Evolutionary conservation across 2,113 vertebrate species (phyloP), one percentile per base, ranked within the genome.

Genomic region (Trogon surrucura): DNA sequence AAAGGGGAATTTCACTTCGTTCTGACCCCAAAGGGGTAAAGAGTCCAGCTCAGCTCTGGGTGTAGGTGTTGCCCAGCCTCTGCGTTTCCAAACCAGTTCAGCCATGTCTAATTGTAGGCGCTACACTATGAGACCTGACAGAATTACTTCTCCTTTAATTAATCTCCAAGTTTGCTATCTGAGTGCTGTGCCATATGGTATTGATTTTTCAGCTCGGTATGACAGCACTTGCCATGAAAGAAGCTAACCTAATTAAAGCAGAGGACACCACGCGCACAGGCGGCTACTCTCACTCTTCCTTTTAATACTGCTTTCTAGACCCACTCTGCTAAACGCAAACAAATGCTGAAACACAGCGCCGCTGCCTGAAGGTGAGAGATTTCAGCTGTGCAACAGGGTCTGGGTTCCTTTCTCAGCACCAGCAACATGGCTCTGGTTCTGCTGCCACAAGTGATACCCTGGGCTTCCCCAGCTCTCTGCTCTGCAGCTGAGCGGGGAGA

Each of bases 101-200:
- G 80, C 95, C 95, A 91, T 97, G 93, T 80, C 91, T 97, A 97
- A 95, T 94, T 4, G 7, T 25, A 86, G 71, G 66, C 48, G 0
- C 73, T 77, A 23, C 29, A 62, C 80, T 95, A 57, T 29, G 93
- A 95, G 88, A 82, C 86, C 87, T 61, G 89, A 83, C 94, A 96
- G 96, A 96, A 93, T 80, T 88, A 70, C 80, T 96, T 97, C 96
- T 94, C 81, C 93, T 97, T 96, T 97, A 96, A 97, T 97, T 97
- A 97, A 92, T 93, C 94, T 97, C 94, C 90, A 95, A 88, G 93
- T 97, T 97, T 95, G 89, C 92, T 96, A 69, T 93, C 91, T 89
- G 93, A 88, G 81, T 65, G 74, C 88, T 38, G 71, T 93, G 89
- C 95, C 97, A 97, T 97, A 96, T 97, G 96, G 96, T 95, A 96